Evolutionary conservation across 2,888 invertebrate species (phyloP).

Genomic region (Dastarcus helophoroides): DNA sequence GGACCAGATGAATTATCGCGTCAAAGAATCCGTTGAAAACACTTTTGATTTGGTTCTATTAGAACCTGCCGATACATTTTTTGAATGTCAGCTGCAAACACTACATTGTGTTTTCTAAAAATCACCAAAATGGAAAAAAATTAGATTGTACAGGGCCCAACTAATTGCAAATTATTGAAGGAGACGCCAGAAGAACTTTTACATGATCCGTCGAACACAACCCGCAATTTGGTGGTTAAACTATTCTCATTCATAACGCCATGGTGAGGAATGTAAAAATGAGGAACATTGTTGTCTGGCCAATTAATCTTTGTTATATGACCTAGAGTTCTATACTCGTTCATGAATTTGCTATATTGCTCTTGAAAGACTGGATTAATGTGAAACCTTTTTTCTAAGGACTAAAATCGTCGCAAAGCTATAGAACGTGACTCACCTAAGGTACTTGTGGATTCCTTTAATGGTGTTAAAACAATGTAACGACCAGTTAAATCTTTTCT

Average conservation of each 20-base stretch:
- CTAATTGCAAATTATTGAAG: conserved; percentile 15
- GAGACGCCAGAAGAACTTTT: conserved; percentile 12
- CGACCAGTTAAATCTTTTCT: too few relatives aligned
- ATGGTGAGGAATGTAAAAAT: conserved; percentile 19
- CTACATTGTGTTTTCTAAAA: conserved; percentile 13
- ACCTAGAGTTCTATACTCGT: too few relatives aligned
- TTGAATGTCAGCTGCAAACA: conserved; percentile 14
- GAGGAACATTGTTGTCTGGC: too few relatives aligned
- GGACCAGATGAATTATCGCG: conserved; percentile 8
- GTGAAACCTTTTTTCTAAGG: too few relatives aligned
- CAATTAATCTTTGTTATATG: too few relatives aligned
- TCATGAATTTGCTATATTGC: too few relatives aligned
- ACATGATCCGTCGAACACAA: conserved; percentile 18
- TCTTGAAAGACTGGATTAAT: too few relatives aligned
- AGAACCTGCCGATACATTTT: conserved; percentile 18
- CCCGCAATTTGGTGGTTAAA: conserved; percentile 15
- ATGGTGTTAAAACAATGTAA: too few relatives aligned
- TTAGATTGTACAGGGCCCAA: conserved; percentile 14
- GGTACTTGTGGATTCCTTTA: too few relatives aligned
- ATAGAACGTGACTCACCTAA: too few relatives aligned
- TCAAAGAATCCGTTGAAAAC: conserved; percentile 16
- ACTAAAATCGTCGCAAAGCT: too few relatives aligned
- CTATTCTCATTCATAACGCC: conserved; percentile 14
- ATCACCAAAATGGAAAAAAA: conserved; percentile 13
- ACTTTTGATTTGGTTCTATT: conserved; percentile 11